Base-by-base conservation (phyloP, 1,140 invertebrate genomes). In the Epicauta chinensis region DNA sequence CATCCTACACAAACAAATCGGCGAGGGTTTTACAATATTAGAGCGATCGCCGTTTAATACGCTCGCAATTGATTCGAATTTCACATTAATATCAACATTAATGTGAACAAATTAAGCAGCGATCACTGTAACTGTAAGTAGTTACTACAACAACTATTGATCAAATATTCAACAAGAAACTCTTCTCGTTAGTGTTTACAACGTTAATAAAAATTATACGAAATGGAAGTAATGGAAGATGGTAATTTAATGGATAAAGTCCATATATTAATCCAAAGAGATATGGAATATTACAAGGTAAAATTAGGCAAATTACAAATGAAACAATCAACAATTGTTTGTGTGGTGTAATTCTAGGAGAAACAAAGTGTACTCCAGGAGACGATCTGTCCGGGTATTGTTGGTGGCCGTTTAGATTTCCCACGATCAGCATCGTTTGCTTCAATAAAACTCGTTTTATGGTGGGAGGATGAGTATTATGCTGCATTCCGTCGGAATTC, bases 221-320 rank as follows among this genome's bases (percentile, higher is more conserved):
- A 62, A 39, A 88, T 88, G 85, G 86, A 88, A 70, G 82, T 89
- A 50, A 87, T 89, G 74, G 86, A 88, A 79, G 85, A 88, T 78
- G 86, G 85, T 16, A 89, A 87, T 77, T 80, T 88, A 68, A 86
- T 88, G 78, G 87, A 88, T 70, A 78, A 84, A 53, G 85, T 87
- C 35, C 79, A 83, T 54, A 87, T 87, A 62, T 73, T 88, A 31
- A 73, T 88, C 34, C 85, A 88, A 69, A 73, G 86, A 35, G 86
- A 89, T 68, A 76, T 86, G 69, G 81, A 86, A 68, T 88, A 87
- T 74, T 89, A 89, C 73, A 81, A 86, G 78, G 83, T 85, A 17
- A 41, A 36, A 14, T n/a, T 37, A n/a, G 16, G 1, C 45, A 49
- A n/a, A n/a, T n/a, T n/a, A 31, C 7, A 39, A 13, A 38, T 10